phyloP scores from a whole-genome alignment of 2,797 vertebrate species.

The Champsocephalus esox region DNA sequence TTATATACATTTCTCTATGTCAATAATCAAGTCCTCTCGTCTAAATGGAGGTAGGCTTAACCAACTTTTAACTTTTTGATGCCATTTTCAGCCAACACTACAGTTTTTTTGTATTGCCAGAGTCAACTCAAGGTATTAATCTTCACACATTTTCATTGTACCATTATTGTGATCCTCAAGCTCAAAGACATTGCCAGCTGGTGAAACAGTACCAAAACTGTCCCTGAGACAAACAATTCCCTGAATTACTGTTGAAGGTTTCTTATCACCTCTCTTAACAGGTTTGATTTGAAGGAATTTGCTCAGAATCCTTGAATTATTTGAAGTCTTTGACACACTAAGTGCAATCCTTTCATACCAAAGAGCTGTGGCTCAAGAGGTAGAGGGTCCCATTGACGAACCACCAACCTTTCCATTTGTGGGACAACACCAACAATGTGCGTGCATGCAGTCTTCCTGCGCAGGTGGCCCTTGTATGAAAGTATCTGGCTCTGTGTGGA shows the following conservation, averaged over 20 bases:
- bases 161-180: slow-evolving; percentile 1
- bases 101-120: neutral
- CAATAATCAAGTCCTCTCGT: neutral
- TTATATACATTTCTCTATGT: neutral
- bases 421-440: too few species aligned
- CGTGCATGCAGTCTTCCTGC: too few species aligned
- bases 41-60: neutral
- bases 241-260: slow-evolving; percentile 11
- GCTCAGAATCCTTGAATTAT: slow-evolving; percentile 18
- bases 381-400: too few species aligned
- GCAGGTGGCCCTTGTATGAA: too few species aligned
- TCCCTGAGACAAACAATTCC: neutral
- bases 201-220: slow-evolving; percentile 1
- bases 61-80: neutral
- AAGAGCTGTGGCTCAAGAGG: too few species aligned
- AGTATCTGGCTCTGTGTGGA: too few species aligned
- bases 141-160: neutral
- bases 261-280: slow-evolving; percentile 2
- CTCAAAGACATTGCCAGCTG: slow-evolving; percentile 17
- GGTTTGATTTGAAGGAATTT: slow-evolving; percentile 17
- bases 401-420: too few species aligned
- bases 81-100: neutral
- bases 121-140: neutral
- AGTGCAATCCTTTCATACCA: slow-evolving; percentile 4
- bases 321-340: slow-evolving; percentile 12